Base-by-base conservation (phyloP, 2,888 invertebrate genomes). In the Scaptomyza tumidula region DNA sequence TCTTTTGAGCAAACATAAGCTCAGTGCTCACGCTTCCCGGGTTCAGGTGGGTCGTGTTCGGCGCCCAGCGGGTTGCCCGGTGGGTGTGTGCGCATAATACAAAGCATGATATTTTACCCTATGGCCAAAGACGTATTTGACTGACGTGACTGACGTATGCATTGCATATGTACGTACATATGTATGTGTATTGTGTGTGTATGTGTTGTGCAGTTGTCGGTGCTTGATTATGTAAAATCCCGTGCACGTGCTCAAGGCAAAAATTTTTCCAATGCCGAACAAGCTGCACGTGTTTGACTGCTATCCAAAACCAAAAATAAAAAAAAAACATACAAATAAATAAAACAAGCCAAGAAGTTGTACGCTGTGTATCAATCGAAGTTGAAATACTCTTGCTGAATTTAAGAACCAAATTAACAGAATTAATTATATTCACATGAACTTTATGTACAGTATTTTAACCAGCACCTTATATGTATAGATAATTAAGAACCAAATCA, bases 241-340 rank as follows among this genome's bases (percentile, higher is more conserved):
- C 74, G 80, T 88, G 91, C 90, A 91, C 90, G 90, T 90, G 90
- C 90, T 88, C 78, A 86, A 90, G 89, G 89, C 81, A 91, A 91
- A 91, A 90, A 89, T 90, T 90, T 90, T 88, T 76, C 88, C 87
- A 89, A 90, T 86, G 86, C 70, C 79, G 75, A 87, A 89, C 89
- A 82, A 89, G 86, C 80, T 69, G 86, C 86, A 86, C 89, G 86
- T 86, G 85, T 75, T 56, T 58, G 73, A 57, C 60, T 57, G 75
- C 75, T 48, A 75, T 68, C 62, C 58, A 74, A 78, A 75, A 78
- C 77, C 74, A 37, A 67, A 24, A 44, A 58, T 71, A 68, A 50
- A 31, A 45, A 56, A 50, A 46, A 41, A 41, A 41, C 13, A 41
- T 41, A 10, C 3, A 41, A 41, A 41, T 41, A 41, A 44, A 46